Percentiles rank a stretch among this genome's conserved stretches.
Conservation (phyloP, 2,888 invertebrate species). For the Drosophila incognita region DNA sequence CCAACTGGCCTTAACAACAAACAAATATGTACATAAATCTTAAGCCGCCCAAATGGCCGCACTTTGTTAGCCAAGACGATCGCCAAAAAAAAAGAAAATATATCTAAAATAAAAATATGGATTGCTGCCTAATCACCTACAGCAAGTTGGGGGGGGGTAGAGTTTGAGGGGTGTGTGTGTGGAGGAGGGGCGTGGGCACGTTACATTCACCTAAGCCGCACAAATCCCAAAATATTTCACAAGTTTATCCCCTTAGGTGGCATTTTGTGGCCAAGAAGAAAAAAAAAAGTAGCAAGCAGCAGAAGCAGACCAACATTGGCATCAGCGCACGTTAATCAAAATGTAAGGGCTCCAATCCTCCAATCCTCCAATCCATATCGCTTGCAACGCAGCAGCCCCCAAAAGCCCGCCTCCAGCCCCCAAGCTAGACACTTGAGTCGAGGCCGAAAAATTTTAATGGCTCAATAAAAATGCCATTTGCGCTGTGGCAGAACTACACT, state of each 20-base stretch:
- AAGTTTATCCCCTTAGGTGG: conserved; percentile 81
- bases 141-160: conserved; percentile 13
- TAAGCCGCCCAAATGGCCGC: conserved; percentile 54
- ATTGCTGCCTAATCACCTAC: conserved; percentile 79
- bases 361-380: conserved; percentile 42
- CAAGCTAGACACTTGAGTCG: conserved; percentile 61
- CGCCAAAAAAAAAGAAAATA: conserved; percentile 19
- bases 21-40: conserved; percentile 77
- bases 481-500: conserved; percentile 51
- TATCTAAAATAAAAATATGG: conserved; percentile 49
- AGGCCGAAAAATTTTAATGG: conserved; percentile 83
- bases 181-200: background rate
- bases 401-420: background rate
- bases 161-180: conserved; percentile 6
- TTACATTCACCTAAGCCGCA: conserved; percentile 66
- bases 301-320: conserved; percentile 49
- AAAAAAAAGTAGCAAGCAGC: conserved; percentile 27
- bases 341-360: conserved; percentile 61
- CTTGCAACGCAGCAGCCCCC: conserved; percentile 11
- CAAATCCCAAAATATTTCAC: conserved; percentile 83
- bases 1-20: conserved; percentile 35
- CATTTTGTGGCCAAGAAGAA: conserved; percentile 69
- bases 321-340: conserved; percentile 83
- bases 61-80: conserved; percentile 49
- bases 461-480: conserved; percentile 85